Evolutionary conservation across 1,140 invertebrate species (phyloP).

Genomic region (Geopemphigus sp.): DNA sequence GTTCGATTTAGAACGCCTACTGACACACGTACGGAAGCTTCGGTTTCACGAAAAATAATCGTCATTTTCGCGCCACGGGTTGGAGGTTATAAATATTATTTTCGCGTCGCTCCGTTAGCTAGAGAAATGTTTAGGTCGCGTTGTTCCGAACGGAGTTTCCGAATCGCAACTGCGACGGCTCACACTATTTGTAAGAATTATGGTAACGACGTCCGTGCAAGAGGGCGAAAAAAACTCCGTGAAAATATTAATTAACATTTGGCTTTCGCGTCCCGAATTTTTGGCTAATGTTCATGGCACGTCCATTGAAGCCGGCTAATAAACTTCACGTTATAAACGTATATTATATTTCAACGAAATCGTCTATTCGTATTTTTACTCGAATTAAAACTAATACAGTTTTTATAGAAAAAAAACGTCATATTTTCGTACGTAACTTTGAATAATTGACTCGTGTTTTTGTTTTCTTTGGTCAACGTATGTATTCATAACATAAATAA

Average conservation of each 20-base stretch:
- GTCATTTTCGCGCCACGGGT: no score
- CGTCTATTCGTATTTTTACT: background rate
- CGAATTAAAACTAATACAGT: background rate
- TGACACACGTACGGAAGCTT: no score
- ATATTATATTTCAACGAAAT: background rate
- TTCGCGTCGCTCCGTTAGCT: background rate
- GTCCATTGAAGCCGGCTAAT: background rate
- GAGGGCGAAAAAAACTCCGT: background rate
- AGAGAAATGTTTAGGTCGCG: no score
- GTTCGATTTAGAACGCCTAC: no score
- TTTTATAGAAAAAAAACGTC: background rate
- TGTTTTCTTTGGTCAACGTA: background rate
- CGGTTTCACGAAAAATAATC: no score
- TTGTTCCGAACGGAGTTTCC: background rate
- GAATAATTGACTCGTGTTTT: conserved; percentile 19
- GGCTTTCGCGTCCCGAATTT: background rate
- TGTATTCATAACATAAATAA: background rate
- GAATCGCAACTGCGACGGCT: background rate
- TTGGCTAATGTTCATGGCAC: conserved; percentile 16
- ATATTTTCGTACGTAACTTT: background rate
- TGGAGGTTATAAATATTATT: background rate
- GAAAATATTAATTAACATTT: conserved; percentile 36
- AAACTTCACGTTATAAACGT: background rate
- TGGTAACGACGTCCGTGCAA: background rate
- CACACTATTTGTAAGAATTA: background rate